Evolutionary conservation across 1,140 invertebrate genomes (phyloP).

Genomic region (Tyrophagus putrescentiae): DNA sequence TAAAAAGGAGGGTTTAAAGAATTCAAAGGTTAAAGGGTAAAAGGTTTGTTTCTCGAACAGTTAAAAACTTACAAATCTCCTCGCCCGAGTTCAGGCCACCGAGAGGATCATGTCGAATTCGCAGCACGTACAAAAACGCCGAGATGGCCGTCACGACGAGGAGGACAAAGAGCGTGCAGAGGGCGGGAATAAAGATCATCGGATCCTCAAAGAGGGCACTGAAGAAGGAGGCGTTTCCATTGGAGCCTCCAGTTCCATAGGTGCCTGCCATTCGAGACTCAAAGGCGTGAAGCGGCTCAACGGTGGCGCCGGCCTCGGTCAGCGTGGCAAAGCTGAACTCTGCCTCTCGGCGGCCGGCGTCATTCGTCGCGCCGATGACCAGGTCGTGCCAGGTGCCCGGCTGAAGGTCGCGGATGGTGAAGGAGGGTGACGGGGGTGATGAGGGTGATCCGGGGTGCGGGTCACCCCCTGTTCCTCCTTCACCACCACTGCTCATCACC

Average conservation of each 20-base stretch:
- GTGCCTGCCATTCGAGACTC: neutral
- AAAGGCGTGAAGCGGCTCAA: slow-evolving; percentile 18
- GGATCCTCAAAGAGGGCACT: slow-evolving; percentile 24
- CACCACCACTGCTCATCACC: too few relatives aligned
- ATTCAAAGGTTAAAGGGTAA: too few relatives aligned
- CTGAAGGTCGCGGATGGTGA: slow-evolving; percentile 26
- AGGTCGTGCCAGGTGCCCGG: slow-evolving; percentile 37
- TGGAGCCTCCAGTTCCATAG: neutral
- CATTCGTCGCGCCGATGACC: slow-evolving; percentile 82
- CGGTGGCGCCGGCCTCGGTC: slow-evolving; percentile 56
- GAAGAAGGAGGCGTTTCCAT: neutral
- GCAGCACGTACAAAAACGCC: slow-evolving; percentile 21
- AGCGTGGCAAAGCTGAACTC: slow-evolving; percentile 89
- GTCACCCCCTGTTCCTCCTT: too few relatives aligned
- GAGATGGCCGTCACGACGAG: slow-evolving; percentile 25
- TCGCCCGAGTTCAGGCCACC: neutral
- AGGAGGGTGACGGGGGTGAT: too few relatives aligned
- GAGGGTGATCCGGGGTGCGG: too few relatives aligned
- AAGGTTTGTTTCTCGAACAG: too few relatives aligned
- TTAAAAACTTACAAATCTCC: too few relatives aligned
- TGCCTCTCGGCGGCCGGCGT: slow-evolving; percentile 81
- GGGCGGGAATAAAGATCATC: slow-evolving; percentile 26
- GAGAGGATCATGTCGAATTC: slow-evolving; percentile 9
- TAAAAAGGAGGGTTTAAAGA: too few relatives aligned
- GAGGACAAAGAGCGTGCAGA: slow-evolving; percentile 27